A percentile compares a stretch with the other conserved stretches of the same genome.
Conservation (phyloP, 2,888 invertebrate genomes). For the Antheraea assamensis region DNA sequence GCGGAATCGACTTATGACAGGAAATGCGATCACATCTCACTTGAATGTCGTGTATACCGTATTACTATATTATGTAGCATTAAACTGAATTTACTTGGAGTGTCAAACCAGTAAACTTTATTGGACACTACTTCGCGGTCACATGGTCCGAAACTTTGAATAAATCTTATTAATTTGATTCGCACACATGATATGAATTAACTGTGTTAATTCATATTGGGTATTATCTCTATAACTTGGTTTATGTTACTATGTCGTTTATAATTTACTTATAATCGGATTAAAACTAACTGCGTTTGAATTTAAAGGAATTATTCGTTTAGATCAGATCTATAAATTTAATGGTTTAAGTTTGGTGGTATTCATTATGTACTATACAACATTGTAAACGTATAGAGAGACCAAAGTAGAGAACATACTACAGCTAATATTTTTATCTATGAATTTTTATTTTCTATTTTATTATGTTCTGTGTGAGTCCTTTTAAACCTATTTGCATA, state of each 20-base stretch:
- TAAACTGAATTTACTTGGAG: neutral
- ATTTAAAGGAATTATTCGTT: neutral
- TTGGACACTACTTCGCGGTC: neutral
- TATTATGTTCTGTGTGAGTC: too few species aligned
- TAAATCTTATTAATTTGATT: neutral
- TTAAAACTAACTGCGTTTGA: neutral
- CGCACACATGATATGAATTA: neutral
- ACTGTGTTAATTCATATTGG: neutral
- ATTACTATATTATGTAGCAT: neutral
- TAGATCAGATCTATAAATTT: neutral
- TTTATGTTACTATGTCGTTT: neutral
- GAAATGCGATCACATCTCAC: constrained; percentile 17
- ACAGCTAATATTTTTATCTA: too few species aligned
- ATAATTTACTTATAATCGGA: neutral
- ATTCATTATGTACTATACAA: too few species aligned
- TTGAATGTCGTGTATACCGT: constrained; percentile 1
- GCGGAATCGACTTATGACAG: constrained; percentile 16
- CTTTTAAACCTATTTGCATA: too few species aligned
- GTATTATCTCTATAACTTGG: neutral
- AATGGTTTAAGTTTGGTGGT: neutral
- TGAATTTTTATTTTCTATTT: too few species aligned
- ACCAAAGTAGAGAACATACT: too few species aligned
- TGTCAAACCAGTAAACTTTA: constrained; percentile 9
- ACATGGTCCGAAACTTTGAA: neutral
- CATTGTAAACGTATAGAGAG: too few species aligned